Base-by-base conservation (phyloP, 2,113 vertebrate species). In the Amphiprion percula region DNA sequence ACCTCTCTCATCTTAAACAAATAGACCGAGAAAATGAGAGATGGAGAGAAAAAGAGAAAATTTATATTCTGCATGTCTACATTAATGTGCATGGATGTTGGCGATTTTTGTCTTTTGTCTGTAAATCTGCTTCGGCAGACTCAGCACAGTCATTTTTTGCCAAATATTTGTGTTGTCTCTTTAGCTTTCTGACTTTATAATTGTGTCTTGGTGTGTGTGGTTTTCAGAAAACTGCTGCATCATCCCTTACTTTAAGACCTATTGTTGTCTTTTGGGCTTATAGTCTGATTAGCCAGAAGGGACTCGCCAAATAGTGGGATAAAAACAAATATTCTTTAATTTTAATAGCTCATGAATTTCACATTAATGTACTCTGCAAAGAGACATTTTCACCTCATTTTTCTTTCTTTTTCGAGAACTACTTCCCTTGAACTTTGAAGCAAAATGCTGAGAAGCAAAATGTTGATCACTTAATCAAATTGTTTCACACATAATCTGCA, bases 1-100 rank as follows among this genome's bases (percentile, higher is more conserved):
- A 14, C 55, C 41, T 50, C 59, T 83, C 71, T 79, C 63, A 72
- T 90, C 71, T 82, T 80, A 87, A 83, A 46, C 72, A 68, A 77
- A 86, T 74, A 77, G 39, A 75, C 28, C 8, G 26, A 50, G n/a
- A 24, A 47, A 21, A 5, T 16, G n/a, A 23, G 39, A 33, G 39
- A 41, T 30, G 30, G 17, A 67, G 46, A 79, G 44, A 56, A 21
- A 53, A 16, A 30, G 49, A 60, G 11, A 7, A 5, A 26, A 15
- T 46, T 19, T 47, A 8, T 33, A 54, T 65, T 15, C 53, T 21
- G 9, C 58, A 19, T n/a, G 50, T 7, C n/a, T 33, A 28, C 46
- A 60, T 41, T 30, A 26, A 46, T 2, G 2, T 11, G 60, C 52
- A 21, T 41, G 50, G 19, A 26, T 68, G 11, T 49, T 54, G 66